These are phyloP conservation scores for Parapsyche elsis DNA, from an alignment of 1,140 invertebrate genomes.

Conservation along the genomic window DNA sequence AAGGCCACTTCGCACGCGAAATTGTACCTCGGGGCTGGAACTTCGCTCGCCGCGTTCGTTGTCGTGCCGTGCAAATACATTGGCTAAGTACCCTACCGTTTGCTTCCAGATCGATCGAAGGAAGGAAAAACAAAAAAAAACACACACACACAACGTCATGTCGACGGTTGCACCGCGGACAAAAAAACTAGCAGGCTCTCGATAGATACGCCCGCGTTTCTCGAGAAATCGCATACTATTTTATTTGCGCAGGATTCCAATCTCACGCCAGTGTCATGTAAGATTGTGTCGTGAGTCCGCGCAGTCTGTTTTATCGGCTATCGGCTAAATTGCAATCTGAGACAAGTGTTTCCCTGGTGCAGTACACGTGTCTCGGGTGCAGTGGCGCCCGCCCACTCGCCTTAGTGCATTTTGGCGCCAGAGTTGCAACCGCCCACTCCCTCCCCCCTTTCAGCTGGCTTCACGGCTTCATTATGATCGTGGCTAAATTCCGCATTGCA, in stretches of 20 bases:
- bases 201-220: not conserved
- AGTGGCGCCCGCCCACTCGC: constrained; percentile 18
- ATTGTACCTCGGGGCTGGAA: not conserved
- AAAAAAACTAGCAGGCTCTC: not conserved
- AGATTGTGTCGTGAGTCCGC: constrained; percentile 25
- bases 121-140: too few species aligned
- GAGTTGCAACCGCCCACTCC: not conserved
- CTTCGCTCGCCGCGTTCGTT: not conserved
- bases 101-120: too few species aligned
- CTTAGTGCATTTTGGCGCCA: constrained; percentile 32
- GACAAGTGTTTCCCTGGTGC: constrained; percentile 21
- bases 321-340: constrained; percentile 12
- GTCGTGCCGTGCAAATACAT: not conserved
- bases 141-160: too few species aligned
- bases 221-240: not conserved
- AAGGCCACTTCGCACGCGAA: constrained; percentile 22
- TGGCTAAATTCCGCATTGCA: constrained; percentile 16
- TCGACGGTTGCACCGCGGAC: not conserved
- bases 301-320: not conserved
- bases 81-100: not conserved
- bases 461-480: constrained; percentile 22
- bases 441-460: not conserved
- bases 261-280: not conserved
- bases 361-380: constrained; percentile 30
- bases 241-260: not conserved